Evolutionary conservation across 2,113 vertebrate genomes (phyloP).

Genomic region (Charadrius vociferus): DNA sequence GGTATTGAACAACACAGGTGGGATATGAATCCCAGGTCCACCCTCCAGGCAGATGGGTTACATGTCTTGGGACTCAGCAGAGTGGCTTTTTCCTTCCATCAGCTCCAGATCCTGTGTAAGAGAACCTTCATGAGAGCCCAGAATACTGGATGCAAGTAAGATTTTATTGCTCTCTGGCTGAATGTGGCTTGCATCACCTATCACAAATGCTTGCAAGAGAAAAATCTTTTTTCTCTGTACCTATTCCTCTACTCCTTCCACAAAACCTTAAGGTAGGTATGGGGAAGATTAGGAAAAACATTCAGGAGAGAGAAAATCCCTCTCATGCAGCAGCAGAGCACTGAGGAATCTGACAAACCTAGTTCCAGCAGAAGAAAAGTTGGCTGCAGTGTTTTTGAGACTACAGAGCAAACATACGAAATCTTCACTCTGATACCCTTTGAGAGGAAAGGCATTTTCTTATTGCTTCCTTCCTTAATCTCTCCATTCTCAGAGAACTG

Average conservation of each 20-base stretch:
- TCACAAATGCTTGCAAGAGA: neutral
- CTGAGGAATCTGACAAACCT: neutral
- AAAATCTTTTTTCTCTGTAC: neutral
- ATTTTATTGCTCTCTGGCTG: neutral
- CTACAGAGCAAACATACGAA: neutral
- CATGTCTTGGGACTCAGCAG: no score
- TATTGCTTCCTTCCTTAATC: neutral
- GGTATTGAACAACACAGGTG: neutral
- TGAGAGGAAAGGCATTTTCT: neutral
- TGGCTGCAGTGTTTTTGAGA: neutral
- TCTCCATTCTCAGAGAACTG: neutral
- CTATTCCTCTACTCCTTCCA: neutral
- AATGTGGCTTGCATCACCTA: neutral
- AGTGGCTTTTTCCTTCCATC: neutral
- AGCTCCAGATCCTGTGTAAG: neutral
- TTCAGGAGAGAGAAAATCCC: neutral
- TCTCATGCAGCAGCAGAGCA: neutral
- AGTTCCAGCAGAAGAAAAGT: neutral
- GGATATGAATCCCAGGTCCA: neutral
- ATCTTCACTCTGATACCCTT: neutral
- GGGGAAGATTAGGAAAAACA: neutral
- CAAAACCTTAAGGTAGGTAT: neutral
- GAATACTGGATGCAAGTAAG: neutral
- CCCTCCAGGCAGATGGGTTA: neutral
- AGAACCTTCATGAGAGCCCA: neutral